Evolutionary conservation across 1,140 invertebrate genomes (phyloP), one percentile per base, ranked within the genome.

Genomic region (Drosophila carrolli): DNA sequence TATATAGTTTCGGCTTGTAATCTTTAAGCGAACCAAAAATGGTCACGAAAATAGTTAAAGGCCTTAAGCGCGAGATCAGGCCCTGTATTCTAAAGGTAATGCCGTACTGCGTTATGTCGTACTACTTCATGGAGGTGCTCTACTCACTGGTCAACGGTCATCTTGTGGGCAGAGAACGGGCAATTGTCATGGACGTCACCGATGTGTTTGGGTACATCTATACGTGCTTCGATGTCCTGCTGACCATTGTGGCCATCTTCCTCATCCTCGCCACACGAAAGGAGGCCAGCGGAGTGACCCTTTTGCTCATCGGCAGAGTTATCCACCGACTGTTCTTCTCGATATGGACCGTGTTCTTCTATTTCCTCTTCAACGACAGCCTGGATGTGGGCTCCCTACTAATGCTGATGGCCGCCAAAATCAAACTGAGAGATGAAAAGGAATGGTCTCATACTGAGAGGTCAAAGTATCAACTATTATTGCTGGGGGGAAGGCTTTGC

Each of bases 381-480:
- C 14, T 75, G 8, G 71, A 79, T 48, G 11, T 67, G 38, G 70
- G 75, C 23, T 75, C 46, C 5, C 62, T 83, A 4, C 19, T 83
- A 5, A 14, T 76, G 46, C 40, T 84, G 23, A 23, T 72, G 29
- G 71, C 72, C n/a, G 19, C 29, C n/a, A 75, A 62, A 48, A 10
- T 19, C 8, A 16, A n/a, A 13, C 0, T 50, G n/a, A 19, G 32
- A 6, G 16, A n/a, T 1, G 11, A 54, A 5, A 50, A 35, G 3
- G 54, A 71, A 1, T 44, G 16, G 19, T 11, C 16, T 8, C 32
- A 57, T 29, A 14, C 65, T 43, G 37, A 32, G 2, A 8, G 14
- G 0, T 27, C 27, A 0, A 37, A 41, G 3, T 19, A 6, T 2
- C 16, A 68, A n/a, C 4, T 35, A 2, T 16, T 68, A 27, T 48